Evolutionary conservation across 2,888 invertebrate species (phyloP).

Genomic region (Notodonta dromedarius): DNA sequence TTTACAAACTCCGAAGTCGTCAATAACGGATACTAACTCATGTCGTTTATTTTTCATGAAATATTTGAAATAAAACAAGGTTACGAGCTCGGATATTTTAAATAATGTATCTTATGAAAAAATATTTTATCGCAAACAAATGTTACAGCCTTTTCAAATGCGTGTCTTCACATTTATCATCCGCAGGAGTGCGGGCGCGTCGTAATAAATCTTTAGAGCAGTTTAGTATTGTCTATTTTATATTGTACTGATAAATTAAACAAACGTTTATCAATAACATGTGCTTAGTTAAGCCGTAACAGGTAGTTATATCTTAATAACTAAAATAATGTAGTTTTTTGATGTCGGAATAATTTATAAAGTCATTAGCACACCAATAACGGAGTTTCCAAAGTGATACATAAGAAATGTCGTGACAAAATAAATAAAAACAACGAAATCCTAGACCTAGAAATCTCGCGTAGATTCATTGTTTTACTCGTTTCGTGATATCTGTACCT

Average conservation of each 20-base stretch:
- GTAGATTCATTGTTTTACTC: slow-evolving; percentile 12
- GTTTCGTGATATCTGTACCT: slow-evolving; percentile 26
- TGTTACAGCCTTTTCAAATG: slow-evolving; percentile 42
- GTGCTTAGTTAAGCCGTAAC: too few relatives aligned
- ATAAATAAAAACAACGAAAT: not conserved
- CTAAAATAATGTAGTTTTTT: too few relatives aligned
- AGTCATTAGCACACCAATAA: too few relatives aligned
- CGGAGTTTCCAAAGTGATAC: not conserved
- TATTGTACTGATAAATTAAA: too few relatives aligned
- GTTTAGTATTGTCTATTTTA: not conserved
- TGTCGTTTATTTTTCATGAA: too few relatives aligned
- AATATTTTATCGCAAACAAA: slow-evolving; percentile 29
- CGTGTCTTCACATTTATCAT: slow-evolving; percentile 10
- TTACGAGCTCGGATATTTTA: slow-evolving; percentile 30
- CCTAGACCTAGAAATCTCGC: not conserved
- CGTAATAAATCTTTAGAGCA: slow-evolving; percentile 38
- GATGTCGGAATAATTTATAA: too few relatives aligned
- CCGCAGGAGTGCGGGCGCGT: slow-evolving; percentile 63
- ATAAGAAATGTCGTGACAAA: not conserved
- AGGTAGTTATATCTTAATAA: too few relatives aligned
- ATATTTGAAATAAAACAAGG: too few relatives aligned
- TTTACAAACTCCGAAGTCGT: too few relatives aligned
- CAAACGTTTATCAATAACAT: slow-evolving; percentile 5
- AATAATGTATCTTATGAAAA: slow-evolving; percentile 3
- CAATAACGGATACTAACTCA: too few relatives aligned